Conservation (phyloP, 2,888 invertebrate genomes). For the Cancer borealis region DNA sequence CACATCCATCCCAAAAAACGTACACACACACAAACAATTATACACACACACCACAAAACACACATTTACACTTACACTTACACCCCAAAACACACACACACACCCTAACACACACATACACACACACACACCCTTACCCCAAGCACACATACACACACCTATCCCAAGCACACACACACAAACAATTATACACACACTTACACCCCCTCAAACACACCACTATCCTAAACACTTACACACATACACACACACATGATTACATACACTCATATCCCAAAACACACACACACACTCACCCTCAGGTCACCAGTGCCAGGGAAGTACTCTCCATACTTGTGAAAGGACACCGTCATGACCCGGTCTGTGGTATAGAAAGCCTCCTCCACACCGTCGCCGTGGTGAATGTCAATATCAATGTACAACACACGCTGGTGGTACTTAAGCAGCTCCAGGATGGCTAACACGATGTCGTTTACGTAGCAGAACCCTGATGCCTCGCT, state of each 20-base stretch:
- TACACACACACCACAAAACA: not conserved
- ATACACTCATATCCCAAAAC: not conserved
- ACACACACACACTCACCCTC: conserved; percentile 80
- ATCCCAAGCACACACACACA: too few species aligned
- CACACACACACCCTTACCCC: too few species aligned
- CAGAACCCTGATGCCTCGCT: conserved; percentile 91
- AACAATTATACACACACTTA: too few species aligned
- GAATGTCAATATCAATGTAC: conserved; percentile 99
- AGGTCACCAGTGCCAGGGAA: conserved; percentile 96
- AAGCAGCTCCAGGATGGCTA: conserved; percentile 96
- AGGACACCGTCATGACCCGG: conserved; percentile 99
- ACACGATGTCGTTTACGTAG: conserved; percentile 99
- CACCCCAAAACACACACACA: not conserved
- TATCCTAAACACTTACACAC: too few species aligned
- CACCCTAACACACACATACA: too few species aligned
- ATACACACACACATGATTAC: not conserved
- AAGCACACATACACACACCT: too few species aligned
- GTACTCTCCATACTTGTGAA: conserved; percentile 99
- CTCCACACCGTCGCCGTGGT: conserved; percentile 99
- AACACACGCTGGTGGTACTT: conserved; percentile 98
- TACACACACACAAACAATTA: too few species aligned
- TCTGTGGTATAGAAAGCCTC: conserved; percentile 99
- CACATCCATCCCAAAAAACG: not conserved
- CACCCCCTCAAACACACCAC: too few species aligned
- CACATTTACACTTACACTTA: not conserved